phyloP scores from a whole-genome alignment of 2,797 vertebrate species.

The Muscicapa comitata region DNA sequence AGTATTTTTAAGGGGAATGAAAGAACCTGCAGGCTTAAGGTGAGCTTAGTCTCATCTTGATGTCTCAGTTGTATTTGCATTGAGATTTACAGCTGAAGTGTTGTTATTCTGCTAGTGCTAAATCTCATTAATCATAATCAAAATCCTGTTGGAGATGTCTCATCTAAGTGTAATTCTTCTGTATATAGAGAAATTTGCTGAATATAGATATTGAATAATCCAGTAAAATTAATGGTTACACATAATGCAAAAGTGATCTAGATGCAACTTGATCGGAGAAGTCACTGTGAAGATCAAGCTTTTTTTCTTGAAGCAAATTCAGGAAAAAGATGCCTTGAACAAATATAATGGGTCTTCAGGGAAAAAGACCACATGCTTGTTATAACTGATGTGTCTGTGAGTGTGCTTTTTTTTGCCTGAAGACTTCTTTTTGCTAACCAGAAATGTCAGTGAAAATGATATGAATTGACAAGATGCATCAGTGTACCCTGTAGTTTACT shows the following conservation, averaged over 20 bases:
- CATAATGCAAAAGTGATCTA: neutral
- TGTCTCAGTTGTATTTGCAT: neutral
- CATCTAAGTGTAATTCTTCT: neutral
- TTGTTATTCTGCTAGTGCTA: neutral
- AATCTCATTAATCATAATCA: neutral
- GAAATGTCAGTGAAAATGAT: slow-evolving; percentile 54
- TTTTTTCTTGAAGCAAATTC: neutral
- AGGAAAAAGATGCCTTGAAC: neutral
- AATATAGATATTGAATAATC: neutral
- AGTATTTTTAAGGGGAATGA: neutral
- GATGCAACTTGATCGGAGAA: neutral
- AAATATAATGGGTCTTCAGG: neutral
- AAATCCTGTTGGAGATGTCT: neutral
- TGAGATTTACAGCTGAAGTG: neutral
- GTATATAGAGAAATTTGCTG: neutral
- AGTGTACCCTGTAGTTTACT: neutral
- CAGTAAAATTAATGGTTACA: neutral
- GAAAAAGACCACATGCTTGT: slow-evolving; percentile 6
- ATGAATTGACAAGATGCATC: slow-evolving; percentile 43
- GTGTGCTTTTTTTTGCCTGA: slow-evolving; percentile 19
- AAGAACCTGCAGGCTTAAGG: neutral
- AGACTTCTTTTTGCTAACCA: slow-evolving; percentile 10
- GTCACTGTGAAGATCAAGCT: neutral
- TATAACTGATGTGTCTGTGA: neutral
- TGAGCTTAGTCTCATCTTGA: neutral